Conservation (phyloP, 2,888 invertebrate genomes). For the Platycnemis pennipes region DNA sequence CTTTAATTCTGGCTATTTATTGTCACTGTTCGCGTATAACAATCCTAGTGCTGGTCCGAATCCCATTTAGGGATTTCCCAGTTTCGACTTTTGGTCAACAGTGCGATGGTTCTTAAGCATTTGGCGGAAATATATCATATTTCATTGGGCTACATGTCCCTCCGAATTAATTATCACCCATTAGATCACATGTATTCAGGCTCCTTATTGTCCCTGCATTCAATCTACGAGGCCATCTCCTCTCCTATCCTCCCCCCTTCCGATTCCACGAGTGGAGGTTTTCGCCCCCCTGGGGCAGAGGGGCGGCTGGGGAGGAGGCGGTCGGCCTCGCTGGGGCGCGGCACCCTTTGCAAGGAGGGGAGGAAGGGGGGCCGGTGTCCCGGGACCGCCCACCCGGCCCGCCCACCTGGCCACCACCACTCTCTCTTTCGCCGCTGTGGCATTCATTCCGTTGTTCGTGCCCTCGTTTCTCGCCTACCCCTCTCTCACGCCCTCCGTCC, state of each 20-base stretch:
- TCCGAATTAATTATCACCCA: too few species aligned
- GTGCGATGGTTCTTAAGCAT: too few species aligned
- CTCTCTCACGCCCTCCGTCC: not conserved
- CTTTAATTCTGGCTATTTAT: too few species aligned
- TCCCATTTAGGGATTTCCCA: too few species aligned
- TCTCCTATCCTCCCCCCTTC: not conserved
- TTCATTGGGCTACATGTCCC: too few species aligned
- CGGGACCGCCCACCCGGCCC: not conserved
- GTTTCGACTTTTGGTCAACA: too few species aligned
- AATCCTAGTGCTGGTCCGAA: too few species aligned
- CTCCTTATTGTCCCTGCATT: too few species aligned
- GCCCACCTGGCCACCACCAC: not conserved
- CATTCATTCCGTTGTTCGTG: slow-evolving; percentile 25
- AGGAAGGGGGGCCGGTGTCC: not conserved
- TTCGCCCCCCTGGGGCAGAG: not conserved
- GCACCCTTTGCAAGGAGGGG: not conserved
- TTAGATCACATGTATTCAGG: too few species aligned
- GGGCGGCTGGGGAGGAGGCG: not conserved
- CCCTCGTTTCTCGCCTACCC: slow-evolving; percentile 38
- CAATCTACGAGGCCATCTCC: not conserved
- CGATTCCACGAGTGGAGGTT: not conserved
- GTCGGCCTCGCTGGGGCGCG: slow-evolving; percentile 27
- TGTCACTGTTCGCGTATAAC: too few species aligned
- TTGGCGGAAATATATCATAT: too few species aligned
- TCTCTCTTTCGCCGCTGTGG: slow-evolving; percentile 51